These are phyloP conservation scores for Orchesella cincta DNA, from an alignment of 1,140 invertebrate species.

Conservation along the genomic window DNA sequence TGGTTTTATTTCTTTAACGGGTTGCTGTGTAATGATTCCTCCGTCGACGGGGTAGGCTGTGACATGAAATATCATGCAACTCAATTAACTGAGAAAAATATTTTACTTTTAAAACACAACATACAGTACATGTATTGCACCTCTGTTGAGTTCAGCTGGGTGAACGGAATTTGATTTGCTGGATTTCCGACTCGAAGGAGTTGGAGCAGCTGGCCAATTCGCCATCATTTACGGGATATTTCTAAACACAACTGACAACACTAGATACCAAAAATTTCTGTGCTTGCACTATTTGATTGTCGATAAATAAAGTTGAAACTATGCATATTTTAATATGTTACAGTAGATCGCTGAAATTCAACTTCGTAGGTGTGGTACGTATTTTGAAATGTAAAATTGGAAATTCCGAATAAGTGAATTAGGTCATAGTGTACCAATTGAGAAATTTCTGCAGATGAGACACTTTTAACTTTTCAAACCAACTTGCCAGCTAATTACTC, in stretches of 20 bases:
- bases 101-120: neutral
- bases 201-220: neutral
- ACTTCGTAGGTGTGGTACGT: no score
- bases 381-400: no score
- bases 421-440: no score
- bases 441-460: no score
- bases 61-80: no score
- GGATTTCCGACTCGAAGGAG: conserved; percentile 2
- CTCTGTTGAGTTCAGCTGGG: neutral
- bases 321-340: neutral
- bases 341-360: neutral
- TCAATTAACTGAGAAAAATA: no score
- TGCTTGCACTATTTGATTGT: neutral
- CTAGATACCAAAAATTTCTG: neutral
- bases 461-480: no score
- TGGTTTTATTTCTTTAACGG: conserved; percentile 15
- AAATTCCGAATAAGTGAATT: no score
- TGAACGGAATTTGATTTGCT: conserved; percentile 18
- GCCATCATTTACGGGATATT: neutral
- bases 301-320: neutral
- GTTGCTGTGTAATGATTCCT: conserved; percentile 31
- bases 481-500: no score
- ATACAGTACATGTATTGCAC: neutral
- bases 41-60: conserved; percentile 3
- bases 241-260: neutral